Evolutionary conservation across 2,888 invertebrate genomes (phyloP).

Genomic region (Uropetala carovei): DNA sequence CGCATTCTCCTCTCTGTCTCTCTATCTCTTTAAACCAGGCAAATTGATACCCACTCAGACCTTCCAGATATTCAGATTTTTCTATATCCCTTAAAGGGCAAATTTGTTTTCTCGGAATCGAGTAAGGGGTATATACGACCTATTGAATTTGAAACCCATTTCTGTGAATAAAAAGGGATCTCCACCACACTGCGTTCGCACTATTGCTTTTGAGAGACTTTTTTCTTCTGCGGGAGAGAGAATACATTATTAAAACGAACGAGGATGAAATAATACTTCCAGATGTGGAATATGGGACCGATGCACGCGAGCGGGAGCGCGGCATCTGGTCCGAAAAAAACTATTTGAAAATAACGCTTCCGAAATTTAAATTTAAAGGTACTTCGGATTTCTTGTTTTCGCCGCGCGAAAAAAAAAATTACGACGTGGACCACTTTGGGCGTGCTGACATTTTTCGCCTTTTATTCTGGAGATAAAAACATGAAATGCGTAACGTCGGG

Average conservation of each 20-base stretch:
- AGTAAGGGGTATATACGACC: neutral
- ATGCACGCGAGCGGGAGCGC: neutral
- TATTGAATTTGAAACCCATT: constrained; percentile 7
- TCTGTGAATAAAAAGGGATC: neutral
- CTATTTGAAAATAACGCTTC: neutral
- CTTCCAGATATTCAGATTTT: neutral
- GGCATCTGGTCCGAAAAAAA: neutral
- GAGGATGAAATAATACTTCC: neutral
- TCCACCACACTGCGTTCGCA: neutral
- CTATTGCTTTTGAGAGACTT: neutral
- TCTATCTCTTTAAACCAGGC: neutral
- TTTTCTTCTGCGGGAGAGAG: neutral
- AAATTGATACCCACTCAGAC: neutral
- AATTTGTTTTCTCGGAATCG: neutral
- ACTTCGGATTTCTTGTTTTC: neutral
- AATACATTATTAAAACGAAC: neutral
- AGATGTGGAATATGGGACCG: neutral
- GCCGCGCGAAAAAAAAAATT: neutral
- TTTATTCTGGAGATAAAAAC: too few relatives aligned
- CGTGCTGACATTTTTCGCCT: neutral
- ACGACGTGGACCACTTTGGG: neutral
- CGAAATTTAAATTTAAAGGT: neutral
- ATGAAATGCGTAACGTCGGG: too few relatives aligned
- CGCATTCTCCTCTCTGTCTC: neutral
- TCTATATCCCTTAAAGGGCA: neutral